Base-by-base conservation (phyloP, 2,113 vertebrate species). In the Poicephalus gulielmi region DNA sequence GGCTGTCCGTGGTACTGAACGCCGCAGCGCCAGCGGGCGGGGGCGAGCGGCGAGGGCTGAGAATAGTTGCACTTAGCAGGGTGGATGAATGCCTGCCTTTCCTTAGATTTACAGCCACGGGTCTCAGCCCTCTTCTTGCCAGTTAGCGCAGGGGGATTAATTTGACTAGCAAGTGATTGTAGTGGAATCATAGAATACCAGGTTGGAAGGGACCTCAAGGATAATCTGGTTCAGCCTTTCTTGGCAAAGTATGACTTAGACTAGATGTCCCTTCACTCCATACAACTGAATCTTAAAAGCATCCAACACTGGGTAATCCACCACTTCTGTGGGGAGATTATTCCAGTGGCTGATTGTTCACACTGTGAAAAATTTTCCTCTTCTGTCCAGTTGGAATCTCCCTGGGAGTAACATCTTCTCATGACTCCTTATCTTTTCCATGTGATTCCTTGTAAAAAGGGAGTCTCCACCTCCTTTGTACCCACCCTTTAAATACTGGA, bases 21-120 rank as follows among this genome's bases (percentile, higher is more conserved):
- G 3, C 35, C 16, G 10, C 49, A 4, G 8, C 2, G 0, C 39
- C 0, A 0, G 22, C 12, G 12, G 19, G 12, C 31, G 12, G 19
- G 31, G 8, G 12, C n/a, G 8, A 10, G 6, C 0, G 0, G 10
- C 2, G 35, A 37, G 35, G 6, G 5, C 14, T 47, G 50, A 55
- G 64, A 39, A 2, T 17, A 1, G 1, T 3, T 35, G 18, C 4
- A 10, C 23, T 60, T 7, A 4, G 25, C 17, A 0, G 28, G 6
- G 67, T 53, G 37, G 35, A 7, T 7, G 43, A n/a, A 6, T 19
- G 8, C 33, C 27, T 76, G 23, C 7, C 55, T 9, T 8, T 53
- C 17, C 4, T 19, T 7, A 2, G 11, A 1, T 27, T 33, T 57
- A 10, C 6, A 62, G 19, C 27, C 59, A 9, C 10, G 23, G 11